phyloP scores from a whole-genome alignment of 2,113 vertebrate genomes.

The Plestiodon gilberti region DNA sequence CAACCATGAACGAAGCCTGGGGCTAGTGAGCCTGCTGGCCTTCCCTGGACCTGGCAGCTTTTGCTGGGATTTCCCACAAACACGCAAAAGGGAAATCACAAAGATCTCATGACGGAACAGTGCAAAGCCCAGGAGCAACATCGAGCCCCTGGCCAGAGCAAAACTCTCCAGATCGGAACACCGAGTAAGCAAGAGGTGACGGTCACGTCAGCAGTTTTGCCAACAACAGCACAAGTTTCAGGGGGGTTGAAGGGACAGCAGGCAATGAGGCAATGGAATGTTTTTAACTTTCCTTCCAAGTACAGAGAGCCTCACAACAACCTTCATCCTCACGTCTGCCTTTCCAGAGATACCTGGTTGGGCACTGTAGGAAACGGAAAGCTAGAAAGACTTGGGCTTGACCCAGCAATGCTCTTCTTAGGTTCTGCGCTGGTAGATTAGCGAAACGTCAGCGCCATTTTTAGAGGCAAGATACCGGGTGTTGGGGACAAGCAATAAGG shows the following conservation, averaged over 20 bases:
- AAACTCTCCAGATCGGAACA: constrained; percentile 51
- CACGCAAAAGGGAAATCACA: constrained; percentile 39
- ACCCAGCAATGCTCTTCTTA: too few species aligned
- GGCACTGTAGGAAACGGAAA: background rate
- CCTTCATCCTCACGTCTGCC: too few species aligned
- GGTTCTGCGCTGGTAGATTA: background rate
- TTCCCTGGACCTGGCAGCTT: constrained; percentile 44
- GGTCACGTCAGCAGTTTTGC: constrained; percentile 55
- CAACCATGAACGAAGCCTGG: constrained; percentile 50
- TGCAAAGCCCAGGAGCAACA: constrained; percentile 54
- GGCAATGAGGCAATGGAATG: constrained; percentile 37
- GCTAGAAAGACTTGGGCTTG: background rate
- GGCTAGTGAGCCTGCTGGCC: background rate
- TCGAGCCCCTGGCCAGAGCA: constrained; percentile 51
- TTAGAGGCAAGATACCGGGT: background rate
- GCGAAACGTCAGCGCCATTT: too few species aligned
- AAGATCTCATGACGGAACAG: constrained; percentile 62
- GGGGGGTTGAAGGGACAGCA: background rate
- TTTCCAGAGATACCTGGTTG: too few species aligned
- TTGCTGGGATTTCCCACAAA: constrained; percentile 53
- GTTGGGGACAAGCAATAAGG: background rate
- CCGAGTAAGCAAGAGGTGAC: constrained; percentile 52
- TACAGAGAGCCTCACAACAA: background rate
- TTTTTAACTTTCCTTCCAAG: background rate
- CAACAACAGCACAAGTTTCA: constrained; percentile 32